Evolutionary conservation across 1,140 invertebrate genomes (phyloP), one percentile per base, ranked within the genome.

Genomic region (Thaumetopoea pityocampa): DNA sequence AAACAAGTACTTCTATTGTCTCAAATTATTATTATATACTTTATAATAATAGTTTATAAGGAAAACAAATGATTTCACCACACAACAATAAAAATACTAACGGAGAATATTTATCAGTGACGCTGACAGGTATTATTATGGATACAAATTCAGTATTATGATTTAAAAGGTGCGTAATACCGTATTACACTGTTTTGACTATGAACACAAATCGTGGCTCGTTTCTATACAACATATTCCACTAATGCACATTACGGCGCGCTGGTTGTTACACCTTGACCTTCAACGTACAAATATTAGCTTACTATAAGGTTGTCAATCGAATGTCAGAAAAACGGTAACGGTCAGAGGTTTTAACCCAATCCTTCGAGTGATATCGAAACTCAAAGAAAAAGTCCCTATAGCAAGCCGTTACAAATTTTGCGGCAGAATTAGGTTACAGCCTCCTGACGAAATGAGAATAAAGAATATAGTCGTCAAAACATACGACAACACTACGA

Each of bases 191-290:
- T 68, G 67, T 71, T 68, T 72, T 62, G 53, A 58, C 60, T 69
- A 69, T 79, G 78, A 80, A 82, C 78, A 82, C 78, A 82, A 77
- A 72, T 69, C 54, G 78, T 82, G 78, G 78, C 60, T 72, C 54
- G 67, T 56, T 61, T 67, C 63, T 70, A 70, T 54, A 38, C 57
- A 67, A 69, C 56, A 60, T 66, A 56, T 65, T 70, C 66, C 63
- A 64, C 67, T 72, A 70, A 59, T 59, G 67, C 68, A 67, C 57
- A 53, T 51, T 67, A 65, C 59, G 63, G 61, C 58, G 65, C 67
- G 35, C 63, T 60, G 66, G 56, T 59, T 50, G 63, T 61, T 32
- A 64, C 58, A 63, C 62, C 48, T 66, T 62, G 47, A 62, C 53
- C 51, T 54, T 49, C 58, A 58, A 65, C 55, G 55, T 77, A 65